Evolutionary conservation across 2,113 vertebrate species (phyloP), one percentile per base, ranked within the genome.

Genomic region (Pica pica): DNA sequence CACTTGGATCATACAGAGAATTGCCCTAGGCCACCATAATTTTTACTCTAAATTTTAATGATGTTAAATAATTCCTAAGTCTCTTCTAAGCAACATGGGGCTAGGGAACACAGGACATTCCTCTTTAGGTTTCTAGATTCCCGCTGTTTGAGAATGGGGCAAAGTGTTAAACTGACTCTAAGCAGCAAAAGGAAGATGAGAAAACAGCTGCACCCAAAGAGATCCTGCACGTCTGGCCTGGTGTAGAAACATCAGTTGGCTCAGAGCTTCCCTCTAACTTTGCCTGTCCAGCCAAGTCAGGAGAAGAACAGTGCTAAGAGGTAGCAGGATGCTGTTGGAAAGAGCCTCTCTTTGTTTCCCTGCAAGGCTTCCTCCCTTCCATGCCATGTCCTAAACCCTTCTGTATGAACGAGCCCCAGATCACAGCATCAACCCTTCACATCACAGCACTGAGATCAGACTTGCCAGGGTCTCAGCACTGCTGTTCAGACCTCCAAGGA

Each of bases 11-110:
- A 67, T 27, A 37, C 11, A 50, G 23, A 90, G 35, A 82, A 87
- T 19, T 60, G 59, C 56, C 75, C 67, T 60, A 69, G 71, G 68
- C 47, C 61, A 90, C 20, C 30, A 41, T 3, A 26, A 81, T 71
- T 92, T 86, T 74, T 59, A 82, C 27, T 52, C 31, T 46, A 70
- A 75, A 84, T 81, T 82, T 94, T 82, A 90, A 85, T 60, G 47
- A 63, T 50, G 24, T 71, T 68, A 78, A 88, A 64, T 69, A 47
- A 83, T 82, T 94, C 57, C 70, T 92, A 69, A 90, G 49, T 64
- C 53, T 22, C 56, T 70, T 52, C 53, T 55, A 56, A 92, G 33
- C 71, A 93, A 77, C 49, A 64, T 18, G 30, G 24, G 86, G 27
- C 9, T 18, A 28, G 30, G 12, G 30, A 73, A 49, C 71, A 79